Evolutionary conservation across 2,888 invertebrate genomes (phyloP).

Genomic region (Diaprepes abbreviatus): DNA sequence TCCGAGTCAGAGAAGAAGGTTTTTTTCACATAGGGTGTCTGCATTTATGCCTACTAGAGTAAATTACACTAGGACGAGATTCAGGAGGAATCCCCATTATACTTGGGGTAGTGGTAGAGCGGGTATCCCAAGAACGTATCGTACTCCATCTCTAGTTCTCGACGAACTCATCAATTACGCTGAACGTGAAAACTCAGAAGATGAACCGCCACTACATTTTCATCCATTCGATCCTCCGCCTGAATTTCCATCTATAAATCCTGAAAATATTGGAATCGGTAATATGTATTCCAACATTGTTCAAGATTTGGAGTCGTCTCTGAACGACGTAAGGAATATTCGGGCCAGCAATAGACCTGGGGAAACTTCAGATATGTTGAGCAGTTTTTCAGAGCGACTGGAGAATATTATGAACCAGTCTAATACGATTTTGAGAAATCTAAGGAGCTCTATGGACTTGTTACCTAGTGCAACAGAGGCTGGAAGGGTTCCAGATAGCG

Average conservation of each 20-base stretch:
- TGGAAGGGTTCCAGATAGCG: constrained; percentile 19
- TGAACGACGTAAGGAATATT: constrained; percentile 62
- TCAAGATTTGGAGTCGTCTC: constrained; percentile 64
- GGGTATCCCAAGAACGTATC: constrained; percentile 43
- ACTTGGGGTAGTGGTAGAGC: constrained; percentile 49
- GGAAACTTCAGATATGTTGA: constrained; percentile 63
- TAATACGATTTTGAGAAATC: constrained; percentile 64
- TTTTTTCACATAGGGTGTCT: constrained; percentile 61
- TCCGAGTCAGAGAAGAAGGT: constrained; percentile 53
- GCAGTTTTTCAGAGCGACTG: constrained; percentile 64
- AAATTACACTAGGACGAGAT: constrained; percentile 55
- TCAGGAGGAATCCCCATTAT: constrained; percentile 52
- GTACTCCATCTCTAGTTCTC: constrained; percentile 54
- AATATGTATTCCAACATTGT: constrained; percentile 65
- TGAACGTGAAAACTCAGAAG: constrained; percentile 62
- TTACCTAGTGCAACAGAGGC: constrained; percentile 45
- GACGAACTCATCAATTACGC: constrained; percentile 66
- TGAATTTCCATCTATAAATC: constrained; percentile 47
- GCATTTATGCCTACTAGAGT: constrained; percentile 64
- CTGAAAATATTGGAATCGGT: constrained; percentile 61
- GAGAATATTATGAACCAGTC: constrained; percentile 66
- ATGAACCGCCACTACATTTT: constrained; percentile 58
- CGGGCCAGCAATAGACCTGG: constrained; percentile 59
- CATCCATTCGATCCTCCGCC: constrained; percentile 38
- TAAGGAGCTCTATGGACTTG: constrained; percentile 62